phyloP scores from a whole-genome alignment of 2,797 vertebrate species.

The Sebastes iracundus region DNA sequence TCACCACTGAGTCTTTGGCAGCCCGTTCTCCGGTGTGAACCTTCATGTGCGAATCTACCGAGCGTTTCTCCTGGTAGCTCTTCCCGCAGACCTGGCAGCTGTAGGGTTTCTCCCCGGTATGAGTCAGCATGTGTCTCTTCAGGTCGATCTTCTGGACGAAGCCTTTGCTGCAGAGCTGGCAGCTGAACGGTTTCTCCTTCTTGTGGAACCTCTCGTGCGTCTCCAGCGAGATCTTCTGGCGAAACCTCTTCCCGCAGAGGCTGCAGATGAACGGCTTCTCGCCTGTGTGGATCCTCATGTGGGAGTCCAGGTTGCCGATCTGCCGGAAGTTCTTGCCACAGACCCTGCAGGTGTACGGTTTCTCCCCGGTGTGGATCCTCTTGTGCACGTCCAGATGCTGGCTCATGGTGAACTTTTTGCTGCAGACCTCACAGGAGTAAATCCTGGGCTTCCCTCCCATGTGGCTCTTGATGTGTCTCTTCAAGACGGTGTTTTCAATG shows the following conservation, averaged over 20 bases:
- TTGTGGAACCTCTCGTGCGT: constrained; percentile 76
- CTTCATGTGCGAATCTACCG: constrained; percentile 69
- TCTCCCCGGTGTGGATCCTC: constrained; percentile 76
- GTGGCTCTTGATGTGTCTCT: constrained; percentile 72
- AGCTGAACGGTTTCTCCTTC: constrained; percentile 66
- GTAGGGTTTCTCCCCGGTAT: constrained; percentile 76
- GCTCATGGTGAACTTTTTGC: constrained; percentile 71
- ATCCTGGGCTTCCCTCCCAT: constrained; percentile 55
- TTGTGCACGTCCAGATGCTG: constrained; percentile 75
- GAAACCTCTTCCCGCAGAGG: constrained; percentile 74
- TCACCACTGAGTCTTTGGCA: neutral
- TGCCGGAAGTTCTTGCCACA: constrained; percentile 73
- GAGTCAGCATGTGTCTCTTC: constrained; percentile 72
- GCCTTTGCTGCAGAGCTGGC: constrained; percentile 65
- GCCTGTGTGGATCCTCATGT: constrained; percentile 69
- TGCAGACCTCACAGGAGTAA: constrained; percentile 64
- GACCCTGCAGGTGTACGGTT: constrained; percentile 62
- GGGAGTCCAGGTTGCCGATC: constrained; percentile 72
- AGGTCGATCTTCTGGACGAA: constrained; percentile 76
- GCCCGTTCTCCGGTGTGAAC: constrained; percentile 45
- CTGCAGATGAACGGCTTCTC: constrained; percentile 76
- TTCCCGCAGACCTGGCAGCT: constrained; percentile 65
- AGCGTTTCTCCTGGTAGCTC: constrained; percentile 74
- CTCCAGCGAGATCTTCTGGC: constrained; percentile 75
- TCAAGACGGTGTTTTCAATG: constrained; percentile 60